phyloP scores from a whole-genome alignment of 2,888 invertebrate species.

The Pantelozetes paolii region DNA sequence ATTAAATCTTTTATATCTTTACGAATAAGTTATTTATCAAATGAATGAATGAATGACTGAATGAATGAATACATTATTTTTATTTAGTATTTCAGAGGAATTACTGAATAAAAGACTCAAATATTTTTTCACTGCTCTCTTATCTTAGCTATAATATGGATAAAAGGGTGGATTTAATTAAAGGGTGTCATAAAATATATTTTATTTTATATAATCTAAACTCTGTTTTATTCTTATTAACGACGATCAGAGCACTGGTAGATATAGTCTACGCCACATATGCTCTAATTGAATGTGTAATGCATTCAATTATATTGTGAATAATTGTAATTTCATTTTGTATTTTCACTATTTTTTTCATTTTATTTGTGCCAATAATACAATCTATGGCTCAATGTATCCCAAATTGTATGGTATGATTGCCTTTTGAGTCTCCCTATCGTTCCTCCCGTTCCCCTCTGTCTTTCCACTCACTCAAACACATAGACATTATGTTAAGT shows the following conservation, averaged over 20 bases:
- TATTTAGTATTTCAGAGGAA: background rate
- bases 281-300: background rate
- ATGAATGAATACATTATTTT: background rate
- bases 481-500: no score
- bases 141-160: no score
- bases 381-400: no score
- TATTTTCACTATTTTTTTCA: background rate
- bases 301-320: background rate
- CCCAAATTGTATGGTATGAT: no score
- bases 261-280: background rate
- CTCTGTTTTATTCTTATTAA: no score
- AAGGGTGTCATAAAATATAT: constrained; percentile 1
- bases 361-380: no score
- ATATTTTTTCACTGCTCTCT: background rate
- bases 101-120: background rate
- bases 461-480: no score
- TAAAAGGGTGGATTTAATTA: constrained; percentile 10
- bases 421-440: no score
- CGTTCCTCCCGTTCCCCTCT: no score
- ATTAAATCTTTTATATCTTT: no score
- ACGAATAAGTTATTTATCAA: no score
- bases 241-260: background rate
- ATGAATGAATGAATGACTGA: background rate
- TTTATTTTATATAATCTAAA: no score
- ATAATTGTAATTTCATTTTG: background rate